Percentiles rank a stretch among this genome's conserved stretches.
Evolutionary conservation across 2,797 vertebrate genomes (phyloP).

Genomic region (Sebastes variabilis): DNA sequence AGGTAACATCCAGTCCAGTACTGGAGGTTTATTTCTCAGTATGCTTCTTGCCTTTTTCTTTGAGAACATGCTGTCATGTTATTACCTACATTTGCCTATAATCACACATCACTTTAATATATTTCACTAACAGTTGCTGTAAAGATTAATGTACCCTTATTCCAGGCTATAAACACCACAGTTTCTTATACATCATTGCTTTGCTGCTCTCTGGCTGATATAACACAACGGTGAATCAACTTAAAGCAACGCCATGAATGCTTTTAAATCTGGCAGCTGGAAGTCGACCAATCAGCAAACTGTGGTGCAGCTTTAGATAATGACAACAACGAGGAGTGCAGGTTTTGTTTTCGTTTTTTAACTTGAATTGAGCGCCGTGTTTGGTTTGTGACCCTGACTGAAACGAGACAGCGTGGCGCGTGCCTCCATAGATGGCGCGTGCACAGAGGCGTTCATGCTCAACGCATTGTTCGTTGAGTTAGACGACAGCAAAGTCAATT

Average conservation of each 20-base stretch:
- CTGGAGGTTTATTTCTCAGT: background rate
- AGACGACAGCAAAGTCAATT: no score
- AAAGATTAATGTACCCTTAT: background rate
- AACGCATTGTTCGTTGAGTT: no score
- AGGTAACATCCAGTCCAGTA: background rate
- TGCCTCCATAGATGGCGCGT: accelerated
- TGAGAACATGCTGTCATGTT: background rate
- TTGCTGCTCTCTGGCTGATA: background rate
- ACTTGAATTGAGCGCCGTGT: background rate
- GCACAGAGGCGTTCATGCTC: no score
- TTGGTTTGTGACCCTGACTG: no score
- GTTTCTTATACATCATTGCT: background rate
- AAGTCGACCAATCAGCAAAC: background rate
- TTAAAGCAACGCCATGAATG: background rate
- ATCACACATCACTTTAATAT: background rate
- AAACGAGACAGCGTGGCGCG: accelerated
- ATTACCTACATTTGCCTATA: background rate
- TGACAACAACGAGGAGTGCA: background rate
- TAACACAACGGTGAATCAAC: background rate
- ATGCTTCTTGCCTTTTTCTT: background rate
- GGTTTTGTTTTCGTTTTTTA: background rate
- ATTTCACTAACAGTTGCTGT: background rate
- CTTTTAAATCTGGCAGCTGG: constrained; percentile 8
- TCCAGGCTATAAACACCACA: background rate
- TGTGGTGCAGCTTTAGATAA: background rate